Percentiles rank a stretch among this genome's conserved stretches.
Conservation (phyloP, 2,797 vertebrate genomes). For the Yasuhikotakia modesta region DNA sequence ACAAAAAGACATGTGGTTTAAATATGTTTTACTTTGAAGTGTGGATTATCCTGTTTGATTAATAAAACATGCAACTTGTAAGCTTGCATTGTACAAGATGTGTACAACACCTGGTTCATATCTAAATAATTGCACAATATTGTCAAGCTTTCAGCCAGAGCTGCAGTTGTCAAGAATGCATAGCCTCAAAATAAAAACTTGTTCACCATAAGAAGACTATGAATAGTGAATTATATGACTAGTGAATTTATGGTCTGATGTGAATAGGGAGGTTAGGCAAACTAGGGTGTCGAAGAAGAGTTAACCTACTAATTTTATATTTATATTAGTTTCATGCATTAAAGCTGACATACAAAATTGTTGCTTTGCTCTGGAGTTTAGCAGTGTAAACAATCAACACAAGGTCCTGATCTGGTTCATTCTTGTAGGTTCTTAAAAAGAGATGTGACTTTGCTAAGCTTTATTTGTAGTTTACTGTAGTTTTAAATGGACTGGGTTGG, state of each 20-base stretch:
- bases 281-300: no score
- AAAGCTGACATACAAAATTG: no score
- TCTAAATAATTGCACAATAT: slow-evolving; percentile 4
- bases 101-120: not conserved
- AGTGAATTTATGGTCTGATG: not conserved
- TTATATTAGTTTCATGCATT: no score
- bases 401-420: not conserved
- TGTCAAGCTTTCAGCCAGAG: not conserved
- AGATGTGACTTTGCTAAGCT: not conserved
- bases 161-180: not conserved
- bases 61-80: not conserved
- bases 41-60: not conserved
- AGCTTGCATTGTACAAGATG: not conserved
- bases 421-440: not conserved
- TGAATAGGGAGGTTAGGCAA: not conserved
- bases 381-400: not conserved
- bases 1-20: no score
- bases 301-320: no score
- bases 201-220: not conserved
- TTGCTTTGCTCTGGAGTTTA: no score
- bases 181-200: not conserved
- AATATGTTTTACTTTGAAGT: no score
- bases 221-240: no score
- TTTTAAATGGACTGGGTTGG: not conserved
- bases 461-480: slow-evolving; percentile 13